These are phyloP conservation scores for Parnassius apollo DNA, from an alignment of 2,888 invertebrate species.

Conservation along the genomic window DNA sequence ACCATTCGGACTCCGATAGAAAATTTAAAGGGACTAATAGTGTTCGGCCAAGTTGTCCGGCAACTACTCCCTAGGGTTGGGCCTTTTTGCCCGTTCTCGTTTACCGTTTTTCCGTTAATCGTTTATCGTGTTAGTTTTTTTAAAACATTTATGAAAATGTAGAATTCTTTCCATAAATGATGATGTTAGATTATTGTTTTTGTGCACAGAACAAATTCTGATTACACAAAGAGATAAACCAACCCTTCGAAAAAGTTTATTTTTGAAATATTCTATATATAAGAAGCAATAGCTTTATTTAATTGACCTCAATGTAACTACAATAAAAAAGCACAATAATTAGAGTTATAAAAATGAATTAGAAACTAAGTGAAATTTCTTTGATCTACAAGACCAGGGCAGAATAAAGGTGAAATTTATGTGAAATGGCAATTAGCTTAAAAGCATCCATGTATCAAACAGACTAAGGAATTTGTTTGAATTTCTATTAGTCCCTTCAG, in stretches of 20 bases:
- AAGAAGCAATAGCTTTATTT: too few species aligned
- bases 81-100: conserved; percentile 40
- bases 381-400: not conserved
- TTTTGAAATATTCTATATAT: too few species aligned
- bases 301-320: too few species aligned
- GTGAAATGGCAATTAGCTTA: not conserved
- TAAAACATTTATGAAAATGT: conserved; percentile 16
- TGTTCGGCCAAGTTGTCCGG: conserved; percentile 43
- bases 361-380: not conserved
- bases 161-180: not conserved
- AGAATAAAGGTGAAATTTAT: conserved; percentile 5
- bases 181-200: too few species aligned
- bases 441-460: too few species aligned
- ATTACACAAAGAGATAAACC: too few species aligned
- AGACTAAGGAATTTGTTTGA: too few species aligned
- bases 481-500: too few species aligned
- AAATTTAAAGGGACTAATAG: conserved; percentile 41
- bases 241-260: too few species aligned
- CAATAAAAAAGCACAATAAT: too few species aligned
- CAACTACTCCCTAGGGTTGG: conserved; percentile 42
- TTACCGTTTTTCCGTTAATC: conserved; percentile 49
- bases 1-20: conserved; percentile 31
- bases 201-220: too few species aligned
- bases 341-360: not conserved
- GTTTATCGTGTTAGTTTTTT: conserved; percentile 38